Evolutionary conservation across 2,797 vertebrate genomes (phyloP), one percentile per base, ranked within the genome.

Genomic region (Tachyglossus aculeatus): DNA sequence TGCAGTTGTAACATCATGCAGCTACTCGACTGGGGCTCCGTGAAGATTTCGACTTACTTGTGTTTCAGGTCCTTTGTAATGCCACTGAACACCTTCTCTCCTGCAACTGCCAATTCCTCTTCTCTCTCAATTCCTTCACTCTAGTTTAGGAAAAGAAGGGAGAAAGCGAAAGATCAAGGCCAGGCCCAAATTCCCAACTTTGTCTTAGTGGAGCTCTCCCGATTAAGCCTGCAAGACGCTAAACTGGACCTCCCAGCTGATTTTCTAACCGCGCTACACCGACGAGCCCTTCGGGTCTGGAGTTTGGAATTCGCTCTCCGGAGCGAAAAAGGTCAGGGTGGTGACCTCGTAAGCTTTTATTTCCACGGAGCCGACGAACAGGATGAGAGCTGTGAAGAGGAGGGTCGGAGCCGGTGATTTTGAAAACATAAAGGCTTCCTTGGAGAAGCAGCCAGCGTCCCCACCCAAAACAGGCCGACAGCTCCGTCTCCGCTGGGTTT

Each of bases 11-110:
- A n/a, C n/a, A n/a, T n/a, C n/a, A n/a, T n/a, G n/a, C n/a, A n/a
- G n/a, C n/a, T n/a, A n/a, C n/a, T n/a, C n/a, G n/a, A n/a, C n/a
- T n/a, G n/a, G n/a, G n/a, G n/a, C n/a, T n/a, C n/a, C n/a, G n/a
- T n/a, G n/a, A n/a, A n/a, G n/a, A n/a, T n/a, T n/a, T n/a, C n/a
- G n/a, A n/a, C 22, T 0, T 90, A 99, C 97, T 95, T 97, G 71
- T 91, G 91, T 65, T 92, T 81, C 51, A 99, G 90, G 6, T 90
- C 89, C 83, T 87, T 90, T 3, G 93, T 92, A 74, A 97, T 88
- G 52, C 87, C 57, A 18, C 96, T 97, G 83, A 99, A 94, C 51
- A 59, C 3, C 24, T 87, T 89, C 61, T 89, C 47, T 0, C 78
- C 74, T 0, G 32, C 29, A 40, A 89, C 32, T 2, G 44, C 36